Conservation (phyloP, 2,113 vertebrate genomes). For the Nothoprocta pentlandii region DNA sequence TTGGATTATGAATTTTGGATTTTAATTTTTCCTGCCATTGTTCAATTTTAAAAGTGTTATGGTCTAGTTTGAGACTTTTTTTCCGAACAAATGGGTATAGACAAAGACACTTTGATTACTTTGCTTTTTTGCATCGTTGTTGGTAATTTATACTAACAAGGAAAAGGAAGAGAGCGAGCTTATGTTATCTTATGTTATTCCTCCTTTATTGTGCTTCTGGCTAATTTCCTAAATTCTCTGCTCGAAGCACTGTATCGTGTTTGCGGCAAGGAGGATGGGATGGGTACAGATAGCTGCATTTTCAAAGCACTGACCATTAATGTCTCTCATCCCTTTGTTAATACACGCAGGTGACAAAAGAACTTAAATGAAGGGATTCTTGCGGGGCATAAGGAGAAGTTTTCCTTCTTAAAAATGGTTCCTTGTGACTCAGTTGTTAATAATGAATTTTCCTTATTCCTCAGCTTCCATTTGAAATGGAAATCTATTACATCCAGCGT, state of each 20-base stretch:
- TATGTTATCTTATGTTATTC: neutral
- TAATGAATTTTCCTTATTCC: conserved; percentile 35
- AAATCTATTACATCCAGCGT: conserved; percentile 98
- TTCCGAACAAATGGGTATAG: neutral
- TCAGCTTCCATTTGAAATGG: conserved; percentile 96
- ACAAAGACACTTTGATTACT: neutral
- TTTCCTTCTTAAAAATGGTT: neutral
- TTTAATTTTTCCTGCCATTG: neutral
- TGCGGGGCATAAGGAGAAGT: neutral
- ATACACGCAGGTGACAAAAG: neutral
- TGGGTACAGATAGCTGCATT: neutral
- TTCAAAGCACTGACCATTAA: neutral
- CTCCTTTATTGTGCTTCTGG: neutral
- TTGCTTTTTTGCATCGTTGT: neutral
- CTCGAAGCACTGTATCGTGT: neutral
- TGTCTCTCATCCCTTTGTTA: neutral
- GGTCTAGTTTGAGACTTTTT: neutral
- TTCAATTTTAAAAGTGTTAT: neutral
- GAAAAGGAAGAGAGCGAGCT: neutral
- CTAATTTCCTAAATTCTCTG: neutral
- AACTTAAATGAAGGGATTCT: neutral
- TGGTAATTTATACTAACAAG: neutral
- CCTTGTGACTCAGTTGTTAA: neutral
- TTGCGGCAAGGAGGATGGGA: neutral
- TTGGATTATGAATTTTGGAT: neutral